Evolutionary conservation across 2,888 invertebrate genomes (phyloP), one percentile per base, ranked within the genome.

Genomic region (Molorchus minor): DNA sequence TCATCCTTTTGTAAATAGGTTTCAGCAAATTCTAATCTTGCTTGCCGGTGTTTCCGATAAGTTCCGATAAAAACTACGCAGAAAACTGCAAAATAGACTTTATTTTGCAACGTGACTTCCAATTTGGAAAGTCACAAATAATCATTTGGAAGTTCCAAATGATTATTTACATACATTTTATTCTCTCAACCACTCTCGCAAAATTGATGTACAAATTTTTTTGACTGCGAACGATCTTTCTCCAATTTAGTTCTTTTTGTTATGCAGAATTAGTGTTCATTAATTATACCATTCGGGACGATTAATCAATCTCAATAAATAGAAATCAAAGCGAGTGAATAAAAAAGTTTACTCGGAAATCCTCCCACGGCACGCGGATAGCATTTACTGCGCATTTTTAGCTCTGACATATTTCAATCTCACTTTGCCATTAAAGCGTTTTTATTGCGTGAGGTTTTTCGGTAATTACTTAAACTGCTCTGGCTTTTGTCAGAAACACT

Each of bases 241-340:
- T 45, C 1, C 45, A n/a, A 17, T 30, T 30, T 17, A 30, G 30
- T 30, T 45, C 29, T 45, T 30, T 45, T 45, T 45, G 16, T 45
- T 15, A 45, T 45, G 45, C 45, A 30, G 30, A 30, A 30, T 45
- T 45, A 45, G 45, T 30, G 30, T 45, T 45, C 45, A 45, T 45
- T 45, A 45, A 45, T 45, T 45, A 45, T 45, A 5, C 45, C 30
- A 17, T 30, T 45, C 30, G 20, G 45, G 45, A 10, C 29, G 29
- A 45, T 45, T 29, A 45, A 45, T 45, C 45, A 45, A 45, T 45
- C 45, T 45, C 30, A 45, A 45, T 45, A 45, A 30, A 45, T 45
- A 45, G 45, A 45, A 45, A 45, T 45, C 45, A 45, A 45, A 45
- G 30, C 10, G 44, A 44, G 45, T 29, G 45, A 17, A 29, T 45